A percentile compares a stretch with the other conserved stretches of the same genome.
Conservation (phyloP, 2,113 vertebrate genomes). For the Ammodytes marinus region DNA sequence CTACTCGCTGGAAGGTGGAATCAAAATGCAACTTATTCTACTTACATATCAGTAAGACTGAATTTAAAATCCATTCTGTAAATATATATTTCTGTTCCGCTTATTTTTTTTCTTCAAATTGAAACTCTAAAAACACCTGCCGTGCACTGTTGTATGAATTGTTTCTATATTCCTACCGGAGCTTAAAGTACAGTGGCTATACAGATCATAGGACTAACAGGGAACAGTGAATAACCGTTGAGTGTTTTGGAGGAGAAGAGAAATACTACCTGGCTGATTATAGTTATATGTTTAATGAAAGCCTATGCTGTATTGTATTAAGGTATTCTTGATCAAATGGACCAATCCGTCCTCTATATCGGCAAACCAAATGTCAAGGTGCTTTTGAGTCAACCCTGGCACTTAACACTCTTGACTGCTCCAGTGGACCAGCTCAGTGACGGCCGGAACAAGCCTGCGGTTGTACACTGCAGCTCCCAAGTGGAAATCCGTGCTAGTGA, state of each 20-base stretch:
- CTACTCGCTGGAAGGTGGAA: background rate
- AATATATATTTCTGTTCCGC: background rate
- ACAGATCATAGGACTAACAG: no score
- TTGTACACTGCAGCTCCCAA: conserved; percentile 46
- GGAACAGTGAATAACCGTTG: no score
- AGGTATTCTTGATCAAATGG: conserved; percentile 1
- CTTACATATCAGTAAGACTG: background rate
- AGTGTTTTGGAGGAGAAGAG: no score
- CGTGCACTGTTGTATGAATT: background rate
- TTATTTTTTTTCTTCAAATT: background rate
- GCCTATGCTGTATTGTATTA: conserved; percentile 4
- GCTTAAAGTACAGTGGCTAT: no score
- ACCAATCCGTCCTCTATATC: conserved; percentile 29
- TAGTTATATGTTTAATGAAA: conserved; percentile 15
- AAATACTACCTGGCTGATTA: background rate
- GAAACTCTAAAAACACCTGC: background rate
- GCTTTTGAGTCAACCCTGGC: conserved; percentile 20
- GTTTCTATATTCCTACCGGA: no score
- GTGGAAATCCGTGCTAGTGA: conserved; percentile 42
- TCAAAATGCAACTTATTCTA: background rate
- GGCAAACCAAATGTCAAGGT: conserved; percentile 33
- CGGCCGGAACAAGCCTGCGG: conserved; percentile 36
- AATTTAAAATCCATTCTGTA: background rate
- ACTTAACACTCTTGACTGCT: conserved; percentile 36
- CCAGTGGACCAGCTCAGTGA: conserved; percentile 51